Base-by-base conservation (phyloP, 2,888 invertebrate genomes). In the Aricia artaxerxes region DNA sequence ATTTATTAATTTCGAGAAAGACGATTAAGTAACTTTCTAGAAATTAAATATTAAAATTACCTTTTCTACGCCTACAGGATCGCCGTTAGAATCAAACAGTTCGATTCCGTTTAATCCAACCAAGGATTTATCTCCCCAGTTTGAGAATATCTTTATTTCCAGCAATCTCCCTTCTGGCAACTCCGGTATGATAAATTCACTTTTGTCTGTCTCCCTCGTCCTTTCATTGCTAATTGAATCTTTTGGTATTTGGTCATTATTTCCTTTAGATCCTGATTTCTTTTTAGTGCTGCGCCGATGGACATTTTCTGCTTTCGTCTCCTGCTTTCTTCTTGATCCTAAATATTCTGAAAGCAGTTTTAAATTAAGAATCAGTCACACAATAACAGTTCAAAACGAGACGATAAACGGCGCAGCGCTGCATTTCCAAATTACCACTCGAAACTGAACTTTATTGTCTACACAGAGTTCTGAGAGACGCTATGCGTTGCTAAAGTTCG, bases 51-150 rank as follows among this genome's bases (percentile, higher is more conserved):
- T 24, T 61, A n/a, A 61, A 60, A 61, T 24, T 88, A 97, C 97
- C 94, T 96, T 95, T 86, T 95, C 93, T 80, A 97, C 92, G 77
- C 88, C 85, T 1, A 96, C 95, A 57, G 93, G 90, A 81, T 95
- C 92, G 11, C 97, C 97, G 78, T 92, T 91, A 24, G 92, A 90
- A 81, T 96, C 95, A 87, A 97, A 97, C 81, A 97, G 90, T 88
- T 97, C 97, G 78, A 97, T 95, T 2, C 97, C 97, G 86, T 97
- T 97, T 79, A 97, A 88, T 0, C 97, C 97, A 16, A 97, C 96
- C 84, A 97, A 96, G 89, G 97, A 96, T 83, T 96, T 95, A 87
- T 97, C 97, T 9, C 97, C 97, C 97, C 97, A 97, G 53, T 97
- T 97, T 31, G 95, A 95, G 80, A 95, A 91, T 82, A 97, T 97